Conservation (phyloP, 1,140 invertebrate species). For the Drosophila takahashii region DNA sequence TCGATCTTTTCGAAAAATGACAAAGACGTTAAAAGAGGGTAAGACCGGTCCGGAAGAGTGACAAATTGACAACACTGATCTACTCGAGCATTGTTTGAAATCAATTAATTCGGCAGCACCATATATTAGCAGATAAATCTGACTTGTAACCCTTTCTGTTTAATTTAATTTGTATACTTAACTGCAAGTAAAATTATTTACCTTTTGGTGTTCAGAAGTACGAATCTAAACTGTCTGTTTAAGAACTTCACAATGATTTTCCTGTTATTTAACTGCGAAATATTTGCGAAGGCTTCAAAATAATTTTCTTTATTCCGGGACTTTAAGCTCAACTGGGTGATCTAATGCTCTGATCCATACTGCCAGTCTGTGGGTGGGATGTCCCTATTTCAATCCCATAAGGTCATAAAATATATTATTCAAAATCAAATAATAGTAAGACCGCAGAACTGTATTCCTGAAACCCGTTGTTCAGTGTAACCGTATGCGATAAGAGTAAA, state of each 20-base stretch:
- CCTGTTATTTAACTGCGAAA: neutral
- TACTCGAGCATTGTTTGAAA: no score
- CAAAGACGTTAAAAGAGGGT: no score
- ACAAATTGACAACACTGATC: no score
- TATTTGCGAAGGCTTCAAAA: neutral
- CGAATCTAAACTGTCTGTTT: neutral
- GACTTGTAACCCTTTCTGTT: no score
- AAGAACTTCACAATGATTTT: neutral
- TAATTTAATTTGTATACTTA: no score
- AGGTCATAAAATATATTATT: conserved; percentile 6
- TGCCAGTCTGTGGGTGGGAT: neutral
- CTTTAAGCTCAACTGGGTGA: neutral
- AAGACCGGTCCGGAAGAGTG: no score
- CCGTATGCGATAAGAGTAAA: neutral
- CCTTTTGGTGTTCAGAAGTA: neutral
- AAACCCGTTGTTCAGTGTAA: neutral
- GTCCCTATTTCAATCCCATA: conserved; percentile 3
- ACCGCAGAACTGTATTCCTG: neutral
- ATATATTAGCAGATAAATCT: no score
- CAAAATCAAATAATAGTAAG: conserved; percentile 12
- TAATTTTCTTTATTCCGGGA: neutral
- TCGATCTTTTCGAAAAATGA: no score
- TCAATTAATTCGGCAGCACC: no score
- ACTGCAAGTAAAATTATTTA: neutral
- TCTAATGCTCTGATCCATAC: neutral